Evolutionary conservation across 2,113 vertebrate genomes (phyloP).

Genomic region (Campylorhamphus procurvoides): DNA sequence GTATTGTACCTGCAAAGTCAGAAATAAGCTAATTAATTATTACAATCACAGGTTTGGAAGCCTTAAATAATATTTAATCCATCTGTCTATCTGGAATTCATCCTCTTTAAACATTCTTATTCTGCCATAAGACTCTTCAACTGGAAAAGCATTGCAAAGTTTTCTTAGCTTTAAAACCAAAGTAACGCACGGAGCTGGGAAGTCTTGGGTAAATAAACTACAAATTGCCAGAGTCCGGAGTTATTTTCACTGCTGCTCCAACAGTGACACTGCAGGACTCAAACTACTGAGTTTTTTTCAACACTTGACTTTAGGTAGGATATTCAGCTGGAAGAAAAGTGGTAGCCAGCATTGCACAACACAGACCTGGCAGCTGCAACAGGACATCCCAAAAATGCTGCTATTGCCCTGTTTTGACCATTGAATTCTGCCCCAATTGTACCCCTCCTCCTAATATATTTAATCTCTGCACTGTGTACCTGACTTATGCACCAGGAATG

Average conservation of each 20-base stretch:
- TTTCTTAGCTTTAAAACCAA: not conserved
- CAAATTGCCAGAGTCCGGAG: not conserved
- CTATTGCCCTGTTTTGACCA: not conserved
- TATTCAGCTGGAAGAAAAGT: not conserved
- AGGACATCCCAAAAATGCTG: not conserved
- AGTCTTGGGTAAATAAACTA: not conserved
- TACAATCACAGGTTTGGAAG: not conserved
- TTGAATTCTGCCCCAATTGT: accelerated
- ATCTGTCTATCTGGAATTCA: not conserved
- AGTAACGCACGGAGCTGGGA: not conserved
- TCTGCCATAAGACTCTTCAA: not conserved
- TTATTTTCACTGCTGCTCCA: not conserved
- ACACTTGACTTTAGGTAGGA: not conserved
- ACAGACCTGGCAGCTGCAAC: not conserved
- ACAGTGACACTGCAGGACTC: not conserved
- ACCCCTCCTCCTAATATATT: not conserved
- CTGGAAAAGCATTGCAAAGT: not conserved
- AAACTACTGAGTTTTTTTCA: not conserved
- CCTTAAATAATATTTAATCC: not conserved
- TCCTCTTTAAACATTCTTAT: not conserved
- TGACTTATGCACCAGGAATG: accelerated
- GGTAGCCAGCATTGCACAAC: not conserved
- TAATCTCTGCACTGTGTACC: not conserved
- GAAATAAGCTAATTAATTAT: not conserved
- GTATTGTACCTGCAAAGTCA: not conserved